Conservation (phyloP, 2,888 invertebrate species). For the Zygothrica quintamaculata region DNA sequence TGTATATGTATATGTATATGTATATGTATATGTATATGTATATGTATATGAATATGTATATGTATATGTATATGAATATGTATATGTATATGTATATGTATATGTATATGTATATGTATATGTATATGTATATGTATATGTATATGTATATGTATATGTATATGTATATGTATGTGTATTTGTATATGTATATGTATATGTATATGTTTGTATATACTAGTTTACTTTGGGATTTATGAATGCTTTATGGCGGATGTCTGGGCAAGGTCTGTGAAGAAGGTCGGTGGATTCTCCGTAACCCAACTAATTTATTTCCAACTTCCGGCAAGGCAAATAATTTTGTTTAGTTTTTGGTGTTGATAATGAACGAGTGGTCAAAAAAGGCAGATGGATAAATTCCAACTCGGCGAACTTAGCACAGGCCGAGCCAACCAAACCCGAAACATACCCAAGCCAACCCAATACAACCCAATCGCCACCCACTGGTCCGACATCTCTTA, state of each 20-base stretch:
- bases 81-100: slow-evolving; percentile 3
- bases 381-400: slow-evolving; percentile 36
- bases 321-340: slow-evolving; percentile 79
- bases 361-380: slow-evolving; percentile 75
- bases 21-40: not conserved
- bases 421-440: not conserved
- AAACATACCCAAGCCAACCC: not conserved
- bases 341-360: slow-evolving; percentile 80
- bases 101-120: slow-evolving; percentile 3
- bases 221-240: slow-evolving; percentile 85
- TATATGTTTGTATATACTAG: slow-evolving; percentile 48
- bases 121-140: not conserved
- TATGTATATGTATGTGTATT: too few species aligned
- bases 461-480: not conserved
- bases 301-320: slow-evolving; percentile 83
- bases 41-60: not conserved
- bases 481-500: slow-evolving; percentile 24
- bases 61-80: too few species aligned
- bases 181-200: slow-evolving; percentile 6
- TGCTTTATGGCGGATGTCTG: slow-evolving; percentile 81
- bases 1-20: not conserved
- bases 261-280: slow-evolving; percentile 71
- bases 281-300: slow-evolving; percentile 46
- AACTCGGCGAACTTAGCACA: too few species aligned
- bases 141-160: not conserved